These are phyloP conservation scores for Ficedula albicollis DNA, from an alignment of 2,797 vertebrate species.

Conservation along the genomic window DNA sequence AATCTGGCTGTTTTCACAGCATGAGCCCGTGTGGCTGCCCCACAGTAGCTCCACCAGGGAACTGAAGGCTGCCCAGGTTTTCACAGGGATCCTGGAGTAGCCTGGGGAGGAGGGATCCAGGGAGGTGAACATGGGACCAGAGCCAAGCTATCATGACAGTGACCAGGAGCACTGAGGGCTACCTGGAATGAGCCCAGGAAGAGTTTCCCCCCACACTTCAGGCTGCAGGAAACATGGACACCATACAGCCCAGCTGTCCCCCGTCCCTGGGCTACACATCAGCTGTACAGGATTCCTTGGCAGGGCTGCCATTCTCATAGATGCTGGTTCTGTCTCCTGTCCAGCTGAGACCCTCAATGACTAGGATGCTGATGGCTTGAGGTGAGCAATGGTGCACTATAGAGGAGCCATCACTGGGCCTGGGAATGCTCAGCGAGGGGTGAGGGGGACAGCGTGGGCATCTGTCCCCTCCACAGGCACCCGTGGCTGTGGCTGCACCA, in stretches of 20 bases:
- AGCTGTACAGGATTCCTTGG: background rate
- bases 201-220: background rate
- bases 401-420: accelerated
- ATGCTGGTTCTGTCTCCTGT: background rate
- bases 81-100: background rate
- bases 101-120: accelerated
- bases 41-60: background rate
- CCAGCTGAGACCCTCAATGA: background rate
- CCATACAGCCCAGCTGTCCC: background rate
- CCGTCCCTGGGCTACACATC: background rate
- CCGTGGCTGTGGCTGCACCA: accelerated
- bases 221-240: background rate
- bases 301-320: background rate
- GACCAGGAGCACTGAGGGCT: background rate
- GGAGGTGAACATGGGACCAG: background rate
- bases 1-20: background rate
- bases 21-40: background rate
- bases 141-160: accelerated
- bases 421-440: background rate
- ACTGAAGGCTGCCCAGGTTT: background rate
- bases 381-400: accelerated
- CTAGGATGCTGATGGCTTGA: background rate
- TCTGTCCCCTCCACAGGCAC: background rate
- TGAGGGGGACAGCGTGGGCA: accelerated
- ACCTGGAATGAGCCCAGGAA: background rate